phyloP scores from a whole-genome alignment of 2,113 vertebrate genomes.

The Microcebus jonahi region DNA sequence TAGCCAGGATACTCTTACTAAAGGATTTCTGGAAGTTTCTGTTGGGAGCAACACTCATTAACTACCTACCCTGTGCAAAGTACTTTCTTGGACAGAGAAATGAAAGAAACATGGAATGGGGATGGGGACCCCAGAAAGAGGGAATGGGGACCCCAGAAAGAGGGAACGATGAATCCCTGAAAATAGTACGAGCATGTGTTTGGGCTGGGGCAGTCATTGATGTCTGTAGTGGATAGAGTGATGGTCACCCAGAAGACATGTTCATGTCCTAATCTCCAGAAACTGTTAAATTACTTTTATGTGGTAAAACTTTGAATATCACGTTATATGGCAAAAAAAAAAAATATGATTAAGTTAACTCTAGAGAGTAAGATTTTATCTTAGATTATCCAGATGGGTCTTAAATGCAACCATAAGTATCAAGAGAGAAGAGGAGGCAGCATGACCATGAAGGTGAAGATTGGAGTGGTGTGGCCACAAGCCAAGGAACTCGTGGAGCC shows the following conservation, averaged over 20 bases:
- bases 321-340: not conserved
- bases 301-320: not conserved
- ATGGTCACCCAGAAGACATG: not conserved
- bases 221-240: not conserved
- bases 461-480: not conserved
- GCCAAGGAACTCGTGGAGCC: not conserved
- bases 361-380: not conserved
- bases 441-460: not conserved
- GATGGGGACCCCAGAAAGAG: too few relatives aligned
- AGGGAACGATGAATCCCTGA: not conserved
- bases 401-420: not conserved
- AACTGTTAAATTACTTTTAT: not conserved
- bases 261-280: not conserved
- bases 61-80: not conserved
- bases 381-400: not conserved
- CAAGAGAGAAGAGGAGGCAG: not conserved
- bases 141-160: not conserved
- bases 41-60: not conserved
- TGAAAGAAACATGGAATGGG: not conserved
- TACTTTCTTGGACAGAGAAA: not conserved
- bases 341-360: not conserved
- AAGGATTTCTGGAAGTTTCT: constrained; percentile 40
- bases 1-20: not conserved
- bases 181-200: not conserved
- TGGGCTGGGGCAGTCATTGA: not conserved